These are phyloP conservation scores for Porites rus DNA, from an alignment of 92 coral and sea anemone genomes.

Conservation along the genomic window DNA sequence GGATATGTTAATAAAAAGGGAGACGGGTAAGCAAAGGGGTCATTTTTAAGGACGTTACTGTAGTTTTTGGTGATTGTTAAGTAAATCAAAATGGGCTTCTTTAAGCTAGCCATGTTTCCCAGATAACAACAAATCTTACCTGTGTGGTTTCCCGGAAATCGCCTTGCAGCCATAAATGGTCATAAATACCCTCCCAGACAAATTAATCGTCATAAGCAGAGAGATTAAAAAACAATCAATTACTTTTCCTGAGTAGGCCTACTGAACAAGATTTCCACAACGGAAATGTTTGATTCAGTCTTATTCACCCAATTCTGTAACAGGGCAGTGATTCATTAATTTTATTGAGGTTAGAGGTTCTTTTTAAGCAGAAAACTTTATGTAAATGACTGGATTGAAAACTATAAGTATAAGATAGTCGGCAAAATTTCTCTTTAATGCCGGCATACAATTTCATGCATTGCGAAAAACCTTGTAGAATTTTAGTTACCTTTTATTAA, in stretches of 20 bases:
- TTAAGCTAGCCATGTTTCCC: too few relatives aligned
- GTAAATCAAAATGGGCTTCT: too few relatives aligned
- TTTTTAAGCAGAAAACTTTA: too few relatives aligned
- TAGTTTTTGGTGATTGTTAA: too few relatives aligned
- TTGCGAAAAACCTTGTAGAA: not conserved
- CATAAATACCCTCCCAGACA: not conserved
- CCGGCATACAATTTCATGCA: not conserved
- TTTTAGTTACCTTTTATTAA: not conserved
- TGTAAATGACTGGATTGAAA: not conserved
- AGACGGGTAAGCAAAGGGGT: too few relatives aligned
- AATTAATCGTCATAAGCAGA: not conserved
- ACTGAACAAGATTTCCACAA: not conserved
- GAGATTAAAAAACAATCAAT: not conserved
- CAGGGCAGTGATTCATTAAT: too few relatives aligned
- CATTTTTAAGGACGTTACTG: too few relatives aligned
- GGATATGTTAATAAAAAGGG: too few relatives aligned
- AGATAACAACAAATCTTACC: too few relatives aligned
- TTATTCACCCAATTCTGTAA: too few relatives aligned
- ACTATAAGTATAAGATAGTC: not conserved
- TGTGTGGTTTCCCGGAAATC: not conserved
- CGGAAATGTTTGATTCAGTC: too few relatives aligned
- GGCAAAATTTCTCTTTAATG: not conserved
- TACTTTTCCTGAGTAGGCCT: not conserved
- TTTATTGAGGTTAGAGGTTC: too few relatives aligned
- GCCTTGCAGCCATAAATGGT: constrained; percentile 7